Base-by-base conservation (phyloP, 64 coral and sea anemone species). In the Actinia tenebrosa region DNA sequence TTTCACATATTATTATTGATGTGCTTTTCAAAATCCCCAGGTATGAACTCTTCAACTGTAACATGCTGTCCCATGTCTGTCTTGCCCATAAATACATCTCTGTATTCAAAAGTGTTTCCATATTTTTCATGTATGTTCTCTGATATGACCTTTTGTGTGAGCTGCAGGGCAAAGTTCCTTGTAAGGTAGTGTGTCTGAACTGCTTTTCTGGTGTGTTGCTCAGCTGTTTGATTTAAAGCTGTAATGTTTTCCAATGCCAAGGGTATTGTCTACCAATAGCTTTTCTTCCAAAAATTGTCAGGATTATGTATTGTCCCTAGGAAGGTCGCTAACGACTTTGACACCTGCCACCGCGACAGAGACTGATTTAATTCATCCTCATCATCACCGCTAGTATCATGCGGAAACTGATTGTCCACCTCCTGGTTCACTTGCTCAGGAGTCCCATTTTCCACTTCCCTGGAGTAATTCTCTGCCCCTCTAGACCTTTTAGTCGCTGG, bases 161-260 rank as follows among this genome's bases (percentile, higher is more conserved):
- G 62, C 42, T 94, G 78, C 83, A 26, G 1, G 0, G 88, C 56
- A 83, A 94, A 87, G 68, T 94, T 94, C 56, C 66, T 63, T 22
- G 88, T 64, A 11, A 94, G 79, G 62, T 83, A 27, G 56, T 94
- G 85, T 84, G 89, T 87, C 64, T 94, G 88, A 54, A 94, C 84
- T 84, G 86, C 85, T 22, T 84, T 87, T 53, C 68, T 87, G 78
- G 87, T 93, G 84, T 93, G 91, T n/a, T 89, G 87, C 23, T 93
- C 91, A 25, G 25, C 44, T 46, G 90, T 87, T 37, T 81, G 85
- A 9, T 71, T 71, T 69, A 47, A 63, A 37, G 79, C 87, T 64
- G 79, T 77, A 45, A 87, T 83, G 60, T 63, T 78, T 20, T 92
- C 43, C 18, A 80, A 64, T 83, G 86, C 80, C 45, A 64, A 80